These are phyloP conservation scores for Gadus macrocephalus DNA, from an alignment of 2,113 vertebrate genomes.

Conservation along the genomic window DNA sequence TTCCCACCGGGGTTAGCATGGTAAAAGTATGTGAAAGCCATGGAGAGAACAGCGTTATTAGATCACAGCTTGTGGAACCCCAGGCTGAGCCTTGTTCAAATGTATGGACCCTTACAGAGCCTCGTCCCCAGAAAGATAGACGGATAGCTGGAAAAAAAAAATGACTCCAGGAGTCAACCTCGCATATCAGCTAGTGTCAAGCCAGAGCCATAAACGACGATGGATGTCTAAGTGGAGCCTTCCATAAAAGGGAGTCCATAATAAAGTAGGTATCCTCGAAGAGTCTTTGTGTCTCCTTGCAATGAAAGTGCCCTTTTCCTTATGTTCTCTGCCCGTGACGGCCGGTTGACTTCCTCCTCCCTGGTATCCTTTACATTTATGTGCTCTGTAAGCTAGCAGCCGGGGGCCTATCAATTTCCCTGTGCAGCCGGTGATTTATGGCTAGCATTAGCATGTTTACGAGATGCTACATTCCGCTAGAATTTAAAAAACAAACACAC, in stretches of 20 bases:
- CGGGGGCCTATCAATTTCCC: slow-evolving; percentile 20
- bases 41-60: slow-evolving; percentile 13
- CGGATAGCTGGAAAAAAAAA: too few species aligned
- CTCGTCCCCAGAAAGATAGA: too few species aligned
- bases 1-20: too few species aligned
- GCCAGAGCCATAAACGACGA: too few species aligned
- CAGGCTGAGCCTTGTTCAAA: too few species aligned
- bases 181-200: too few species aligned
- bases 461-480: slow-evolving; percentile 34
- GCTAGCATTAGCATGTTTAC: slow-evolving; percentile 49
- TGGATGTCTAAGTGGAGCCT: too few species aligned
- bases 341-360: slow-evolving; percentile 47
- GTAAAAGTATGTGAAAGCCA: background rate
- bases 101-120: too few species aligned
- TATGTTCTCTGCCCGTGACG: background rate
- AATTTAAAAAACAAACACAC: background rate
- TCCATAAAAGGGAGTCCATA: too few species aligned
- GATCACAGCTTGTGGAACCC: background rate
- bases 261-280: too few species aligned
- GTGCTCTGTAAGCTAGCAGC: slow-evolving; percentile 35
- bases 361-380: slow-evolving; percentile 25
- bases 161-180: too few species aligned
- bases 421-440: slow-evolving; percentile 26
- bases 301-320: slow-evolving; percentile 1
- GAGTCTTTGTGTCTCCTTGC: too few species aligned